These are phyloP conservation scores for Eudyptes chrysolophus DNA, from an alignment of 2,113 vertebrate species.

Conservation along the genomic window DNA sequence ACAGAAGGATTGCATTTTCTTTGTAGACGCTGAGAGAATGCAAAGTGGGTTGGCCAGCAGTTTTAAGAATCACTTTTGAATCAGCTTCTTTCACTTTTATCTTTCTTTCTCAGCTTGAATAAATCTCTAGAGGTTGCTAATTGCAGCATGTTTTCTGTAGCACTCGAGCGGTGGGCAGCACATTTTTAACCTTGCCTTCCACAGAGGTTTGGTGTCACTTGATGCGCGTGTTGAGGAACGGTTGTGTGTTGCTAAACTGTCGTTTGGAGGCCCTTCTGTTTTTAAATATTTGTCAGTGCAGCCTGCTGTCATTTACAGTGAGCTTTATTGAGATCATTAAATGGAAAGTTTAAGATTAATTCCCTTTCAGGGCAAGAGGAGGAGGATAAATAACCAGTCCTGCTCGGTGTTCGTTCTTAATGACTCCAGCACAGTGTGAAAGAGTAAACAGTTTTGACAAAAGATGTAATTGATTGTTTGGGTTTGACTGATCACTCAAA, in stretches of 20 bases:
- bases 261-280: constrained; percentile 34
- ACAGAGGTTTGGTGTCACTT: neutral
- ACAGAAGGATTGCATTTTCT: neutral
- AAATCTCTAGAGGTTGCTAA: neutral
- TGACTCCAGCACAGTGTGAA: constrained; percentile 78
- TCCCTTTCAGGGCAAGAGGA: constrained; percentile 75
- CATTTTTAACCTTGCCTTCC: constrained; percentile 23
- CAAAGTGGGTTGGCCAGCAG: neutral
- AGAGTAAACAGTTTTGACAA: constrained; percentile 82
- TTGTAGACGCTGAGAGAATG: neutral
- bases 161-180: neutral
- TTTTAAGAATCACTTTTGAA: constrained; percentile 7
- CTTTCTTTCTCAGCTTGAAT: neutral
- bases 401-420: constrained; percentile 67
- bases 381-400: constrained; percentile 71
- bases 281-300: constrained; percentile 63
- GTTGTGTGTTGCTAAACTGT: constrained; percentile 32
- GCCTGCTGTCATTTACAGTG: constrained; percentile 50
- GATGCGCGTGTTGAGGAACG: neutral
- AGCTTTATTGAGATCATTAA: constrained; percentile 71
- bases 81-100: neutral
- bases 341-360: constrained; percentile 79
- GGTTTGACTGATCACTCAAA: constrained; percentile 73
- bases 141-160: neutral
- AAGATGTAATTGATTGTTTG: constrained; percentile 74